A percentile compares a stretch with the other conserved stretches of the same genome.
Evolutionary conservation across 2,113 vertebrate genomes (phyloP).

Genomic region (Gulo gulo): DNA sequence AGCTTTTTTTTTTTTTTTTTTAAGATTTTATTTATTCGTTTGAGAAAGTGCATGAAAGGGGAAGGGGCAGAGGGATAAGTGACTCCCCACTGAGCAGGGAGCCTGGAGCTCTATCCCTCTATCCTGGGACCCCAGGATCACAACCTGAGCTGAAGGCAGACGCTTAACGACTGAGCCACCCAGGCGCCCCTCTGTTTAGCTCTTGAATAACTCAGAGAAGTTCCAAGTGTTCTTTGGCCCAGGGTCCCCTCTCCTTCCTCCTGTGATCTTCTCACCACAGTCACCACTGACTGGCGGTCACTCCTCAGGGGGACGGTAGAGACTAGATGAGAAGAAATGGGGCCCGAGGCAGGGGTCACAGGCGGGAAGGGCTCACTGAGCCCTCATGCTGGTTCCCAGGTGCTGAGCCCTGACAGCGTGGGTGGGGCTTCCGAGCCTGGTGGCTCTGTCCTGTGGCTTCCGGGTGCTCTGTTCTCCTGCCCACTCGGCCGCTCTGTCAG

Average conservation of each 20-base stretch:
- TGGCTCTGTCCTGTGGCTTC: background rate
- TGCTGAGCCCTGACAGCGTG: background rate
- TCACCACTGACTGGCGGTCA: background rate
- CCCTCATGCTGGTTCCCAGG: background rate
- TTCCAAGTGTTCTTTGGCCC: background rate
- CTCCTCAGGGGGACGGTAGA: background rate
- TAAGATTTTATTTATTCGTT: background rate
- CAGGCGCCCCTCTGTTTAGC: background rate
- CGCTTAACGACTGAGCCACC: background rate
- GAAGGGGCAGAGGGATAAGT: background rate
- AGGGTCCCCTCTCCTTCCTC: background rate
- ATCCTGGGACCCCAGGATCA: background rate
- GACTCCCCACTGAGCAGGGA: background rate
- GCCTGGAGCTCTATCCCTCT: background rate
- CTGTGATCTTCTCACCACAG: background rate
- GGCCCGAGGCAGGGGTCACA: background rate
- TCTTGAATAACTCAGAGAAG: background rate
- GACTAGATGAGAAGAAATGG: background rate
- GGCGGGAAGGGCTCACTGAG: background rate
- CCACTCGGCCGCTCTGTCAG: slow-evolving; percentile 76
- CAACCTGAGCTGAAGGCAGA: background rate
- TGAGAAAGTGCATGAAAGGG: background rate
- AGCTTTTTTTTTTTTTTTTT: background rate
- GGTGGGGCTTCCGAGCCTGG: accelerated
- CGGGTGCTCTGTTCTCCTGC: background rate